These are phyloP conservation scores for Diaperis boleti DNA, from an alignment of 2,888 invertebrate species.

Conservation along the genomic window DNA sequence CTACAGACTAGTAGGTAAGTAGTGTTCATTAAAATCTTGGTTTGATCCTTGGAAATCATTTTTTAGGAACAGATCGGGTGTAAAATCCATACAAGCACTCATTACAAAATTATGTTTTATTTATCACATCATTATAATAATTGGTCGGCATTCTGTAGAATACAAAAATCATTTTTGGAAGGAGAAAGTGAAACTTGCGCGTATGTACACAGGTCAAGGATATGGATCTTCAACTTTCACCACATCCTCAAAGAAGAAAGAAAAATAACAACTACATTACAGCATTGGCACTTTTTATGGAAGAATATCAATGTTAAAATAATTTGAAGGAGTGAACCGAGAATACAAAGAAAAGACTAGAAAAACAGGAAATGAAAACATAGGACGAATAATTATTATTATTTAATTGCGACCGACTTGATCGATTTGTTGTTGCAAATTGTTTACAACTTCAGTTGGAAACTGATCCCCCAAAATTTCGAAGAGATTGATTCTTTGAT, in stretches of 20 bases:
- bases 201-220: not conserved
- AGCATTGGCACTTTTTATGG: conserved; percentile 40
- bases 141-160: conserved; percentile 53
- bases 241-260: not conserved
- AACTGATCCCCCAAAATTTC: conserved; percentile 88
- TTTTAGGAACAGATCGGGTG: no score
- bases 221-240: conserved; percentile 2
- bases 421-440: conserved; percentile 87
- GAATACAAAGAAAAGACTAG: conserved; percentile 29
- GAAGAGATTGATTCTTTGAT: conserved; percentile 86
- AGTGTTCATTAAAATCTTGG: no score
- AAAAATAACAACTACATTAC: not conserved
- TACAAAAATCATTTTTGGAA: conserved; percentile 47
- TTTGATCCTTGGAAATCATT: no score
- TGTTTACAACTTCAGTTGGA: conserved; percentile 89
- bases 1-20: no score
- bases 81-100: no score
- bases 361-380: conserved; percentile 19
- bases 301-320: conserved; percentile 41
- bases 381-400: not conserved
- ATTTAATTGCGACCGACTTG: conserved; percentile 79
- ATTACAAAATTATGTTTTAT: not conserved
- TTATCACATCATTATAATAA: not conserved
- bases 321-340: not conserved
- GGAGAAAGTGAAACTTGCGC: not conserved